These are phyloP conservation scores for Norana najaformis DNA, from an alignment of 2,888 invertebrate genomes.

Conservation along the genomic window DNA sequence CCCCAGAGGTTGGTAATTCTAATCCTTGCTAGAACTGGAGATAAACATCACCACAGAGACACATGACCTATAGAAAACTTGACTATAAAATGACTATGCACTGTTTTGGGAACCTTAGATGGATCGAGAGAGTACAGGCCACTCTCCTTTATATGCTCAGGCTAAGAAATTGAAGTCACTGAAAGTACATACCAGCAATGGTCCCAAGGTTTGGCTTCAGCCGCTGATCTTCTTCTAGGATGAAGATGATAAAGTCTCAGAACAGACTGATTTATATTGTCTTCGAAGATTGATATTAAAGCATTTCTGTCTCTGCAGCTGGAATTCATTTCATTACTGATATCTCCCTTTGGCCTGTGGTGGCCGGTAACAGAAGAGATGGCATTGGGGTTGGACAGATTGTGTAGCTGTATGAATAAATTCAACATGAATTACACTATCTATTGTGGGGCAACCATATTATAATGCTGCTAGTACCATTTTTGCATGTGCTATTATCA, in stretches of 20 bases:
- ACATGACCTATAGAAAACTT: background rate
- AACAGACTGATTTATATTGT: background rate
- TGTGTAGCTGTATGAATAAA: background rate
- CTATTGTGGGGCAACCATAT: too few species aligned
- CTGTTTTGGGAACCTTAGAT: background rate
- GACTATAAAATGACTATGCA: background rate
- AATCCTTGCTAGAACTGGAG: background rate
- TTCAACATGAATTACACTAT: background rate
- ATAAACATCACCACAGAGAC: background rate
- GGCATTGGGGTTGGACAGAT: background rate
- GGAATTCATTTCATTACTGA: background rate
- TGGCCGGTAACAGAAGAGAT: background rate
- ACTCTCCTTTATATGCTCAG: background rate
- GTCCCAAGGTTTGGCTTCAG: background rate
- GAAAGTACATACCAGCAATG: too few species aligned
- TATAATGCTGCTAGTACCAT: background rate
- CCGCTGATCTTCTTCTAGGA: background rate
- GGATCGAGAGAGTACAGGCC: background rate
- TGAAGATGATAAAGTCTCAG: background rate
- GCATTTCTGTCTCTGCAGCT: background rate
- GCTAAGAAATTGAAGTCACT: too few species aligned
- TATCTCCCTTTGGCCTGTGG: background rate
- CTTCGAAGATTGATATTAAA: background rate
- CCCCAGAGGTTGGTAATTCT: background rate
- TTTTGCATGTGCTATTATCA: background rate